Evolutionary conservation across 92 coral and sea anemone genomes (phyloP).

Genomic region (Porites divaricata): DNA sequence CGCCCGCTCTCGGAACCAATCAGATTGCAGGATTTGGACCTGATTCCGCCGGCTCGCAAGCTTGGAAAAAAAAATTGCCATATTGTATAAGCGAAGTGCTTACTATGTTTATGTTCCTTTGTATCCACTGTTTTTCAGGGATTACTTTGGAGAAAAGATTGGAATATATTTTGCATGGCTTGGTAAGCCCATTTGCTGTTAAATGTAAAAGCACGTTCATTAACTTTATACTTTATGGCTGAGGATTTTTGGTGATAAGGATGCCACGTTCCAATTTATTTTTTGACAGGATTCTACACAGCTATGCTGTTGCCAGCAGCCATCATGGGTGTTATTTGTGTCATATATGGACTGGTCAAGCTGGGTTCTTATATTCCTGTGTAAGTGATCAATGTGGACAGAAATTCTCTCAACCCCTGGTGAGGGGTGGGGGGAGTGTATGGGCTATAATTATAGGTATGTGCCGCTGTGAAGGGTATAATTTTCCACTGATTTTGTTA

Average conservation of each 20-base stretch:
- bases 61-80: no score
- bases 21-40: no score
- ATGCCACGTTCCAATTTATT: no score
- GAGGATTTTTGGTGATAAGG: no score
- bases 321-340: conserved; percentile 82
- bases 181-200: conserved; percentile 54
- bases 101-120: not conserved
- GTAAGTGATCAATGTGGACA: conserved; percentile 62
- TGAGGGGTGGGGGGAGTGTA: not conserved
- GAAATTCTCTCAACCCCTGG: not conserved
- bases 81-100: not conserved
- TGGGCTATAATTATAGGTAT: not conserved
- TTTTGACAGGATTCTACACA: conserved; percentile 81
- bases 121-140: conserved; percentile 46
- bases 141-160: conserved; percentile 98
- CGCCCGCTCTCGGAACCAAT: no score
- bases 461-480: no score
- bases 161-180: conserved; percentile 99
- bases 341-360: conserved; percentile 84
- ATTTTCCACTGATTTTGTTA: no score
- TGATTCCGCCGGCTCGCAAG: no score
- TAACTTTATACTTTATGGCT: not conserved
- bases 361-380: conserved; percentile 84
- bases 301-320: conserved; percentile 93
- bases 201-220: not conserved